Evolutionary conservation across 2,113 vertebrate species (phyloP).

Genomic region (Lucifuga dentata): DNA sequence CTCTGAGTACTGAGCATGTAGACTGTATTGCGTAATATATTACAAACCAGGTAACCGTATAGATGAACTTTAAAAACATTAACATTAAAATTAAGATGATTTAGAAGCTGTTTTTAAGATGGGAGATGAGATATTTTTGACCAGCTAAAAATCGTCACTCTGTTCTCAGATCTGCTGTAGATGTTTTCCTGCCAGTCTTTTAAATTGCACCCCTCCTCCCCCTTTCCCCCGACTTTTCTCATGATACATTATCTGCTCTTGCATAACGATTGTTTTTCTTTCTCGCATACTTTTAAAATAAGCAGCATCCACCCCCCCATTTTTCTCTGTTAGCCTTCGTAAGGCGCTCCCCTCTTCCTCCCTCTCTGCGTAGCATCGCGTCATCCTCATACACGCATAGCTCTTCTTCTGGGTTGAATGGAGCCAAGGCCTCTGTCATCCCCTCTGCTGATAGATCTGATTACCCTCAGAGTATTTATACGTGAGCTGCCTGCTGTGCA

Average conservation of each 20-base stretch:
- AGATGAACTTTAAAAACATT: too few species aligned
- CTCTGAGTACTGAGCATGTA: not conserved
- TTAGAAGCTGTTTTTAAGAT: not conserved
- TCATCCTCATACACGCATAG: constrained; percentile 32
- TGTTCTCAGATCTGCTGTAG: not conserved
- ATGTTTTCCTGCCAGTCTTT: not conserved
- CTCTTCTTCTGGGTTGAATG: constrained; percentile 45
- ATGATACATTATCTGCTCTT: constrained; percentile 5
- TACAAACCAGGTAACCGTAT: too few species aligned
- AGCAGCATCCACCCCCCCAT: not conserved
- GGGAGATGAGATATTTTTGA: constrained; percentile 11
- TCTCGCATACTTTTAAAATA: constrained; percentile 25
- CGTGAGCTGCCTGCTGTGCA: constrained; percentile 42
- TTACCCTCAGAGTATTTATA: constrained; percentile 68
- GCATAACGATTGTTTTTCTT: constrained; percentile 5
- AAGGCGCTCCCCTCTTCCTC: constrained; percentile 17
- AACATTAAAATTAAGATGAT: too few species aligned
- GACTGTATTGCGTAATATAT: not conserved
- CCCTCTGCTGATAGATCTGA: constrained; percentile 57
- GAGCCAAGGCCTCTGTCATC: constrained; percentile 63
- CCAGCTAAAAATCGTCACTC: constrained; percentile 11
- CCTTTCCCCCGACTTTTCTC: constrained; percentile 6
- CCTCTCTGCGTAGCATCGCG: constrained; percentile 34
- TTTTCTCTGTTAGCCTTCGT: constrained; percentile 13
- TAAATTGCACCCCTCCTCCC: not conserved